phyloP scores from a whole-genome alignment of 2,888 invertebrate genomes.

The Oligia fasciuncula region DNA sequence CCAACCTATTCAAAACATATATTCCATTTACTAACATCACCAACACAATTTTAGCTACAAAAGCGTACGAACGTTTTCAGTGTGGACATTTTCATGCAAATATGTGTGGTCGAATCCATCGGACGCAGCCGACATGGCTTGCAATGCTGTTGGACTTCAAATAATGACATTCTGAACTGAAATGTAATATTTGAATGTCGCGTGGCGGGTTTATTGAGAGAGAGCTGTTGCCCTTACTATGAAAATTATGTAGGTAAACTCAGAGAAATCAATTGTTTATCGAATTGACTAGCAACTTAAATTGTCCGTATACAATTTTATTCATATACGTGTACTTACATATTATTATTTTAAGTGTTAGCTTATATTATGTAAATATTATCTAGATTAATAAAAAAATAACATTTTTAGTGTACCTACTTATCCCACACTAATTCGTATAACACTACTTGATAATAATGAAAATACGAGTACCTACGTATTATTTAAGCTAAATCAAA shows the following conservation, averaged over 20 bases:
- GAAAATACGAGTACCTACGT: no score
- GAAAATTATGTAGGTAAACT: background rate
- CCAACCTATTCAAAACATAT: background rate
- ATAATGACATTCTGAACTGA: constrained; percentile 37
- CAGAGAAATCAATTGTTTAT: background rate
- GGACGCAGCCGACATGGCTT: constrained; percentile 7
- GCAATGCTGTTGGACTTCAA: background rate
- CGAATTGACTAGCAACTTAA: background rate
- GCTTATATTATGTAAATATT: no score
- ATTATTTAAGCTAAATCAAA: no score
- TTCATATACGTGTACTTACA: no score
- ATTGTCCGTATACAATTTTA: no score
- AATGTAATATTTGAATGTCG: constrained; percentile 42
- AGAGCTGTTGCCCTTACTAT: background rate
- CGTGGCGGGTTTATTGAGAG: constrained; percentile 12
- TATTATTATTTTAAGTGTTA: no score
- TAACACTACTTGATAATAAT: no score
- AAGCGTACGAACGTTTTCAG: constrained; percentile 6
- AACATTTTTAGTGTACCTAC: no score
- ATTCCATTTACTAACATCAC: constrained; percentile 4
- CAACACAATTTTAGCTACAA: constrained; percentile 33
- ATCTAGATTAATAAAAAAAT: no score
- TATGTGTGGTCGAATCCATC: constrained; percentile 45
- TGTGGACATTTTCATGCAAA: constrained; percentile 55
- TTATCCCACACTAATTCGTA: no score